Evolutionary conservation across 2,797 vertebrate genomes (phyloP), one percentile per base, ranked within the genome.

Genomic region (Pantherophis alleghaniensis): DNA sequence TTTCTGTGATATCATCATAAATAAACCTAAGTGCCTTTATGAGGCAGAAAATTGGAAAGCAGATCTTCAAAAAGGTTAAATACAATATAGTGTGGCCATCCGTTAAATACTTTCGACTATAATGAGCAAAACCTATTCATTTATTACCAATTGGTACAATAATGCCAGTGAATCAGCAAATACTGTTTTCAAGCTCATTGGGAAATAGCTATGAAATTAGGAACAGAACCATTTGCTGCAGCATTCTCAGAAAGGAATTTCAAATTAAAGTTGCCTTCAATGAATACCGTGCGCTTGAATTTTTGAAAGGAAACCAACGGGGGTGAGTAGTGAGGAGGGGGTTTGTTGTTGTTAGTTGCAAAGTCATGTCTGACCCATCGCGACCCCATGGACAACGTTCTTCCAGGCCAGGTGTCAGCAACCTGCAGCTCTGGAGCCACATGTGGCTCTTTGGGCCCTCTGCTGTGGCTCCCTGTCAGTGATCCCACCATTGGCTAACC

Each of bases 41-140:
- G 63, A 94, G 92, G 91, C 57, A 95, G 94, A 95, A 95, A 56
- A 14, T 89, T 96, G 83, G 9, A 95, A 74, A 57, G 53, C 13
- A 93, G 87, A 32, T 88, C 66, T 92, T 94, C 57, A 92, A 22
- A 95, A 94, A 94, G 57, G 55, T 96, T 96, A 93, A 94, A 92
- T 93, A 86, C 16, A 91, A 91, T 94, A 61, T 22, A 90, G 42
- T 91, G 47, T 95, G 86, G 90, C 69, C 94, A 92, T 93, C 86
- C 69, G 42, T 92, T 91, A 92, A 95, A 91, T 28, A 87, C 10
- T 79, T 89, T 90, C 74, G 91, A 93, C 94, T 90, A 86, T 89
- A 94, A 95, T 88, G 60, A 93, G 61, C 86, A 90, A 59, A 88
- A 74, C 79, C 79, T 93, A 91, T 94, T 90, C 61, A 60, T 10